Base-by-base conservation (phyloP, 2,113 vertebrate species). In the Triplophysa rosa region DNA sequence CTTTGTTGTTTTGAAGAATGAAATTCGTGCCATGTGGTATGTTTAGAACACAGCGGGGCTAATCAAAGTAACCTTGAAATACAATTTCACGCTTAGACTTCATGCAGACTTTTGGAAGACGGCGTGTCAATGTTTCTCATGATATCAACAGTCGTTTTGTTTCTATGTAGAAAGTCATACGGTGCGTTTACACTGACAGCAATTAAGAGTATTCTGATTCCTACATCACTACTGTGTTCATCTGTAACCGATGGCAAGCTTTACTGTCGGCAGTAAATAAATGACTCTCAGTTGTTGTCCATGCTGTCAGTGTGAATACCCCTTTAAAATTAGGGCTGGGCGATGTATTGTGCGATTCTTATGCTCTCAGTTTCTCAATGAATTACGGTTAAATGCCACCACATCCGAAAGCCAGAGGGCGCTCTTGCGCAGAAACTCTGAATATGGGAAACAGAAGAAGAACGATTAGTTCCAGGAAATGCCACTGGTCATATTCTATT, bases 1-100 rank as follows among this genome's bases (percentile, higher is more conserved):
- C 91, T 92, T 92, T 92, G 91, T 92, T 92, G 89, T 92, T 91
- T 87, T 86, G 84, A 78, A 87, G 86, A 83, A 84, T 78, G 84
- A 77, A 68, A 86, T 88, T 87, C 82, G 84, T 90, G 89, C 87
- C 79, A 86, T 88, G 84, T 80, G 49, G 84, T 86, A 85, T 56
- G 83, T 80, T 80, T 79, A 75, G 77, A 77, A 84, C 82, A 72
- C 82, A 72, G 81, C 71, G 67, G n/a, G 66, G 77, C 77, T 82
- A 24, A 83, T 65, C 85, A 77, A 82, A 67, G 79, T 72, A 89
- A 89, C 89, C 89, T 91, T 89, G 90, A 90, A 85, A 85, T 79
- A 78, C 82, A 78, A 77, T 86, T 87, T 85, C 78, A 85, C 67
- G 67, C 80, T 83, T 45, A 8, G 29, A 80, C 81, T 84, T 58